Percentiles rank a stretch among this genome's conserved stretches.
These are phyloP conservation scores for Campodea augens DNA, from an alignment of 1,140 invertebrate genomes.

Conservation along the genomic window DNA sequence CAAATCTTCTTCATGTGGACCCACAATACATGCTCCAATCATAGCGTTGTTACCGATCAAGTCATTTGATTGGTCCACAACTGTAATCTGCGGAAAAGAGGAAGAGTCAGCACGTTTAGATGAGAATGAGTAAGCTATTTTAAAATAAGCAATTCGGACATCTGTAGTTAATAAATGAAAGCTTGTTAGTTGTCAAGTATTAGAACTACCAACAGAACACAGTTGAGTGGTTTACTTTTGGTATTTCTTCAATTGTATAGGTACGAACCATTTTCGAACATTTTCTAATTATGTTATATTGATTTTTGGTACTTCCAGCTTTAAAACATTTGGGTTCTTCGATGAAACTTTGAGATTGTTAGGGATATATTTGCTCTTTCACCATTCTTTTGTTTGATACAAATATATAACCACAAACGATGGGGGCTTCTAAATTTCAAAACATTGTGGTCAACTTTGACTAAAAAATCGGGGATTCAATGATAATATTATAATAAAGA, in stretches of 20 bases:
- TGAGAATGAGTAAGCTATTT: neutral
- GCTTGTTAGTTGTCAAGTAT: neutral
- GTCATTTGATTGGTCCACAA: constrained; percentile 38
- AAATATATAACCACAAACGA: too few relatives aligned
- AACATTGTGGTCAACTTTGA: too few relatives aligned
- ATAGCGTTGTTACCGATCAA: constrained; percentile 44
- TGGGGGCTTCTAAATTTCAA: too few relatives aligned
- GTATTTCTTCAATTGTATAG: neutral
- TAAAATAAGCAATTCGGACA: neutral
- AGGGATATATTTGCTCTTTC: too few relatives aligned
- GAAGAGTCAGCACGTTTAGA: neutral
- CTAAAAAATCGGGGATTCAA: too few relatives aligned
- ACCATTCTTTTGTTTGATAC: too few relatives aligned
- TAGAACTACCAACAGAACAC: neutral
- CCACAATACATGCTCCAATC: constrained; percentile 48
- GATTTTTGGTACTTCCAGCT: too few relatives aligned
- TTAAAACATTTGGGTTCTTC: too few relatives aligned
- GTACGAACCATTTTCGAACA: neutral
- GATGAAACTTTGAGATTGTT: too few relatives aligned
- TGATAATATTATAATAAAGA: too few relatives aligned
- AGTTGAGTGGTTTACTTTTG: neutral
- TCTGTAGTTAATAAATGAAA: too few relatives aligned
- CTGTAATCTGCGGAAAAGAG: constrained; percentile 27
- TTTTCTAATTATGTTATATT: too few relatives aligned
- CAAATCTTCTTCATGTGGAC: constrained; percentile 33